A percentile compares a stretch with the other conserved stretches of the same genome.
Conservation (phyloP, 2,113 vertebrate species). For the Chaenogobius annularis region DNA sequence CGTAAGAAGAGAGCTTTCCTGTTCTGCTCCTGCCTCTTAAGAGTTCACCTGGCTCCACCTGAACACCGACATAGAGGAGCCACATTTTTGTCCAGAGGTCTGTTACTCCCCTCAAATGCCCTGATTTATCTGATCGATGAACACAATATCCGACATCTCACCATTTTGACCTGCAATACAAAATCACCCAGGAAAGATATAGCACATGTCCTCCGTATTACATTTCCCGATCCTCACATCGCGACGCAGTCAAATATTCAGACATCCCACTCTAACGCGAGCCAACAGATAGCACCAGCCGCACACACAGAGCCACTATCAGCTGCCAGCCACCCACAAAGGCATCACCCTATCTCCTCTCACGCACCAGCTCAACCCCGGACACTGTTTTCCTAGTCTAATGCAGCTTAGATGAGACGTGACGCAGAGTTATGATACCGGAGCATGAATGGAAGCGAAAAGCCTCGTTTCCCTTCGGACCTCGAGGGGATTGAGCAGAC, state of each 20-base stretch:
- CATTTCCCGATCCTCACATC: slow-evolving; percentile 5
- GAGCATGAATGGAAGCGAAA: slow-evolving; percentile 67
- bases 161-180: too few relatives aligned
- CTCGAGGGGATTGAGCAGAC: slow-evolving; percentile 53
- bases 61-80: too few relatives aligned
- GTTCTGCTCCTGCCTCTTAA: too few relatives aligned
- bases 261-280: slow-evolving; percentile 13
- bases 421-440: slow-evolving; percentile 65
- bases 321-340: slow-evolving; percentile 48
- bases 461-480: slow-evolving; percentile 52
- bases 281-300: slow-evolving; percentile 21
- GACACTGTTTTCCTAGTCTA: slow-evolving; percentile 66
- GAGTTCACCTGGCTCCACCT: too few relatives aligned
- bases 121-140: too few relatives aligned
- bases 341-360: slow-evolving; percentile 33
- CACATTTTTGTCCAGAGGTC: too few relatives aligned
- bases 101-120: too few relatives aligned
- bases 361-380: slow-evolving; percentile 15
- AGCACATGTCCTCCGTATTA: neutral
- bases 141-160: too few relatives aligned
- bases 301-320: slow-evolving; percentile 21
- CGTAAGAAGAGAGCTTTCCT: too few relatives aligned
- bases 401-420: slow-evolving; percentile 66
- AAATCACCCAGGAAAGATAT: too few relatives aligned
- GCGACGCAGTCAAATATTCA: slow-evolving; percentile 32